Base-by-base conservation (phyloP, 1,140 invertebrate genomes). In the Colletes latitarsis region DNA sequence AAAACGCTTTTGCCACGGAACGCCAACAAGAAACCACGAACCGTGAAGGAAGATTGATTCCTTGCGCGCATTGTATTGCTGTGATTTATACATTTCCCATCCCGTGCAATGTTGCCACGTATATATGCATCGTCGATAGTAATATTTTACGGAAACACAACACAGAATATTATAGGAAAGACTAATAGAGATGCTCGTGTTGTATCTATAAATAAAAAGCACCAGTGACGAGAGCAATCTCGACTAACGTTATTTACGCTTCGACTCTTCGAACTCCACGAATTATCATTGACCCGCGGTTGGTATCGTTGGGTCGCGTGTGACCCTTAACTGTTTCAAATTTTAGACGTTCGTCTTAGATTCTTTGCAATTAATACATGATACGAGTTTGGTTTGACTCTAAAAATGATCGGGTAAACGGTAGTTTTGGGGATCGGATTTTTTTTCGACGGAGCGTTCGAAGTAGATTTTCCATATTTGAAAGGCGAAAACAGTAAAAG, bases 31-130 rank as follows among this genome's bases (percentile, higher is more conserved):
- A 84, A 81, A 75, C 55, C 71, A 53, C 67, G 63, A 46, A 79
- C 41, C 76, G 76, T 58, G 64, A 58, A 58, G 30, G 62, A 80
- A 80, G 83, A 84, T 84, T 81, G 83, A 84, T 84, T 67, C 64
- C 77, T 53, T 62, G 62, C 12, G 49, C 55, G 76, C 12, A 68
- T 53, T 77, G 60, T 73, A 73, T 19, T 12, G 41, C 70, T 41
- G 70, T 79, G 77, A 79, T 79, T 79, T 79, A 79, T 79, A 41
- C 70, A 64, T 79, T 79, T 73, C 55, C 70, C 63, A 73, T 60
- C 69, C 30, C 67, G 10, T 9, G n/a, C 67, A 49, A 55, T 12
- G 49, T 62, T 70, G 57, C 43, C 53, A 12, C 30, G 30, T 73
- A 43, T 58, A 75, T 53, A 53, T 69, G 14, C n/a, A 57, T n/a